A percentile compares a stretch with the other conserved stretches of the same genome.
Evolutionary conservation across 2,797 vertebrate species (phyloP).

Genomic region (Dicrostonyx torquatus): DNA sequence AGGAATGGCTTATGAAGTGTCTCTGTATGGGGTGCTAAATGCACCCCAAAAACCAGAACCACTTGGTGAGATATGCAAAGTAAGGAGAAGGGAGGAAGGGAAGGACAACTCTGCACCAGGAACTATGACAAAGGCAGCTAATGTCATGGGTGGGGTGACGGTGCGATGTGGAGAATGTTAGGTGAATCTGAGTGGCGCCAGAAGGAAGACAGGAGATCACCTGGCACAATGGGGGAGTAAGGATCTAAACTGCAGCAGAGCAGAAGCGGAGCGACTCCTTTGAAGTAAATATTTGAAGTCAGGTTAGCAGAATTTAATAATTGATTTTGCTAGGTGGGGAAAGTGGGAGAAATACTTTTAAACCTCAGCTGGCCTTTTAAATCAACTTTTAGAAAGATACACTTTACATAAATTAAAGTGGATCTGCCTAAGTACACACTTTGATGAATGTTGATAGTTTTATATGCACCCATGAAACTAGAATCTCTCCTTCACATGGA

Average conservation of each 20-base stretch:
- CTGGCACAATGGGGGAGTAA: not conserved
- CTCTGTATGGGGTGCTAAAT: not conserved
- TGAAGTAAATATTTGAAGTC: not conserved
- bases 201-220: not conserved
- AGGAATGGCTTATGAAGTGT: not conserved
- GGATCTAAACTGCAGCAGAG: not conserved
- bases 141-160: not conserved
- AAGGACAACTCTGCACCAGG: not conserved
- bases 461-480: not conserved
- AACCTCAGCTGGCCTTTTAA: not conserved
- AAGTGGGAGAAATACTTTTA: not conserved
- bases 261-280: not conserved
- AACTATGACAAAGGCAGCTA: not conserved
- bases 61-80: not conserved
- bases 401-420: conserved; percentile 35
- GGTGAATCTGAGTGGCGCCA: not conserved
- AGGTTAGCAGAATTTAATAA: not conserved
- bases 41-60: not conserved
- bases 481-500: not conserved
- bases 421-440: conserved; percentile 2
- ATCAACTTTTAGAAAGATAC: conserved; percentile 10
- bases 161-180: not conserved
- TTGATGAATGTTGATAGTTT: conserved; percentile 22
- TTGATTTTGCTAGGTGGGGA: not conserved
- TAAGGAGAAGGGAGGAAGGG: not conserved